phyloP scores from a whole-genome alignment of 2,797 vertebrate species.

The Danionella dracula region DNA sequence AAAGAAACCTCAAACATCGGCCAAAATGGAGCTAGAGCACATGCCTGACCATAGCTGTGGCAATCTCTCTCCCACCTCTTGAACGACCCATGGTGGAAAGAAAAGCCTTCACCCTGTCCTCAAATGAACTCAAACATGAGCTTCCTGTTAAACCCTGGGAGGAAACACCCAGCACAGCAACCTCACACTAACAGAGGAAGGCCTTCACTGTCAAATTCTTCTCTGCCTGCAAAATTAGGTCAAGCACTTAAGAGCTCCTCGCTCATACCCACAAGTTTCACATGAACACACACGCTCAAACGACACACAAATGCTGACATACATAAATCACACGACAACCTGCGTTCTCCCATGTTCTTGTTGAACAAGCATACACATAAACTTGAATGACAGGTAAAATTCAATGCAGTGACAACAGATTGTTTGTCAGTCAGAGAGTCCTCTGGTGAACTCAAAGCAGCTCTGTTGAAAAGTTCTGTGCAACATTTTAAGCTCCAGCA shows the following conservation, averaged over 20 bases:
- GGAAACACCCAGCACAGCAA: slow-evolving; percentile 71
- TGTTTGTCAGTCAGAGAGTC: slow-evolving; percentile 8
- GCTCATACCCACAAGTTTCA: slow-evolving; percentile 41
- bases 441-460: slow-evolving; percentile 19
- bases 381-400: slow-evolving; percentile 18
- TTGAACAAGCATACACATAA: slow-evolving; percentile 13
- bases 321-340: neutral
- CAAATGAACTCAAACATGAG: slow-evolving; percentile 81
- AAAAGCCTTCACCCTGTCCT: slow-evolving; percentile 80
- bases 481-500: slow-evolving; percentile 28
- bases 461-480: slow-evolving; percentile 33
- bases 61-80: slow-evolving; percentile 51
- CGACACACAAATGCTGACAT: neutral
- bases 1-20: slow-evolving; percentile 63
- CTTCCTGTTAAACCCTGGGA: slow-evolving; percentile 76
- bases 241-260: slow-evolving; percentile 72
- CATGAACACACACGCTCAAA: neutral
- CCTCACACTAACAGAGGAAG: slow-evolving; percentile 67
- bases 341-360: neutral
- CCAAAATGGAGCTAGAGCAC: slow-evolving; percentile 63
- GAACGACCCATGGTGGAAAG: slow-evolving; percentile 81
- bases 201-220: slow-evolving; percentile 72
- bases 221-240: slow-evolving; percentile 74
- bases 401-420: slow-evolving; percentile 11
- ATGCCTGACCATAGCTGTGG: slow-evolving; percentile 75